phyloP scores from a whole-genome alignment of 2,113 vertebrate genomes.

The Canis aureus region DNA sequence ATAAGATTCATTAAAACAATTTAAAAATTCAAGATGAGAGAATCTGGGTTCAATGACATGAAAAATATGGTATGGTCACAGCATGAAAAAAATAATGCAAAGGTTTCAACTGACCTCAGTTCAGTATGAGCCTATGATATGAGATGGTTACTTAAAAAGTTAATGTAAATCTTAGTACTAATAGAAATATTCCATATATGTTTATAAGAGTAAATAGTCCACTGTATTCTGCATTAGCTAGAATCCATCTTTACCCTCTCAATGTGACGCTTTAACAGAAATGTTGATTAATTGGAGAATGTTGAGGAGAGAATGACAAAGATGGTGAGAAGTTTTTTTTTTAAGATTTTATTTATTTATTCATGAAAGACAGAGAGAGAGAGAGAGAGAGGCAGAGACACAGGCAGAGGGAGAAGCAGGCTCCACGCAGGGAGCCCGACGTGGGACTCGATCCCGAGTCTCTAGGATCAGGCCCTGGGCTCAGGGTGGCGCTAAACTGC shows the following conservation, averaged over 20 bases:
- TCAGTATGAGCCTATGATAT: background rate
- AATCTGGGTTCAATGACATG: background rate
- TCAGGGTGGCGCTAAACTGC: too few relatives aligned
- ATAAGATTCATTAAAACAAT: conserved; percentile 12
- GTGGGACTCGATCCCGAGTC: too few relatives aligned
- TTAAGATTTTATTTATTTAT: too few relatives aligned
- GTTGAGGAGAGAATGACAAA: background rate
- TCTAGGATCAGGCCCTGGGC: too few relatives aligned
- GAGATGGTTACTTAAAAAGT: background rate
- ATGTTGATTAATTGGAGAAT: background rate
- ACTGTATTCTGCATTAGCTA: background rate
- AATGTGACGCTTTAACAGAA: background rate
- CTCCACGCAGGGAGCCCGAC: too few relatives aligned
- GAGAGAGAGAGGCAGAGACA: too few relatives aligned
- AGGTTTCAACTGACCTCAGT: background rate
- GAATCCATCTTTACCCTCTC: background rate
- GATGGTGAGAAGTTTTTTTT: background rate
- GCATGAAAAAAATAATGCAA: background rate
- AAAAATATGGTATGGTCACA: background rate
- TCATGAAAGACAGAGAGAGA: too few relatives aligned
- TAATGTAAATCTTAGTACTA: background rate
- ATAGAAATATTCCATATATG: background rate
- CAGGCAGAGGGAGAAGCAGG: too few relatives aligned
- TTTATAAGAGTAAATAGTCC: background rate
- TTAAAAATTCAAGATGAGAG: background rate